Evolutionary conservation across 2,113 vertebrate species (phyloP), one percentile per base, ranked within the genome.

Genomic region (Lipophrys pholis): DNA sequence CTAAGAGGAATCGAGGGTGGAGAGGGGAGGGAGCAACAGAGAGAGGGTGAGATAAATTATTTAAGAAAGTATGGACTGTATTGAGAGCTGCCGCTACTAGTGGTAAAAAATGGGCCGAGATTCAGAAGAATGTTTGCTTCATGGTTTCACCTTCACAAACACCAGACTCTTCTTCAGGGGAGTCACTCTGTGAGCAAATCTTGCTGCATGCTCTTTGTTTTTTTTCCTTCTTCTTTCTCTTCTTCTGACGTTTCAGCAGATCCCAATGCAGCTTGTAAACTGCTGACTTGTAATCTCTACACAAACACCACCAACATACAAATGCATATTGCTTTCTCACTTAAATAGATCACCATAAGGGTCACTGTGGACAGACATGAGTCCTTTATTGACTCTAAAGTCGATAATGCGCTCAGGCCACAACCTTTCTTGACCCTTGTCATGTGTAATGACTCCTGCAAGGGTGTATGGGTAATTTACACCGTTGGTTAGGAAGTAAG

Each of bases 371-470:
- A 89, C 82, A 84, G 76, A 86, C 86, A 73, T 16, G 69, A 89
- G 85, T 81, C 77, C 65, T 70, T 83, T 86, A 90, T 87, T 89
- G 89, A 91, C 83, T 89, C 87, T 73, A 68, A 15, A 80, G 86
- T 82, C 73, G 55, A 92, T 80, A 81, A 73, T 85, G 89, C 71
- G 78, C 88, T 90, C 65, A 83, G 85, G 80, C 73, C 56, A 57
- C 75, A 81, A 89, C 90, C 89, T 62, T 52, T 79, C 69, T 81
- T 90, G 91, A 92, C 91, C 93, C 70, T 85, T 92, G 87, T 87
- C 87, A 87, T 39, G 53, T 78, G 67, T 89, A 88, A 83, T 85
- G 85, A 87, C 82, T 76, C 82, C 78, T 81, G 83, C 84, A 78
- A 84, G 78, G 81, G 80, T 52, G 53, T 79, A 72, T 78, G 78